A percentile compares a stretch with the other conserved stretches of the same genome.
Conservation (phyloP, 92 coral and sea anemone species). For the Palythoa heliodiscus region DNA sequence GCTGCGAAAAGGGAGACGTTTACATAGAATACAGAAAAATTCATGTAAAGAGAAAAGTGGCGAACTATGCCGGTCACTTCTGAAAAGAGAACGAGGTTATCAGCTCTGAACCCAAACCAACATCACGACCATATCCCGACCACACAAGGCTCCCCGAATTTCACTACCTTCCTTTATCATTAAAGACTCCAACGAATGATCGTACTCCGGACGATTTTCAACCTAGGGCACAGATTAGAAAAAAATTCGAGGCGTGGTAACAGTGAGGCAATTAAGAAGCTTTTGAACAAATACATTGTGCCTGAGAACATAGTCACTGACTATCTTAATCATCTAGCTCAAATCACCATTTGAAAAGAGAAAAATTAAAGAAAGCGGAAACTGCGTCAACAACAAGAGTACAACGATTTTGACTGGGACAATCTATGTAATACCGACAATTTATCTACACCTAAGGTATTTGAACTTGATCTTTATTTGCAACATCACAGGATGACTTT, state of each 20-base stretch:
- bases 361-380: constrained; percentile 45
- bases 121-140: constrained; percentile 9
- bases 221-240: constrained; percentile 24
- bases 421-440: constrained; percentile 43
- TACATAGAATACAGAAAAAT: constrained; percentile 42
- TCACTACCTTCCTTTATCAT: constrained; percentile 5
- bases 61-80: constrained; percentile 20
- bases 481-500: constrained; percentile 6
- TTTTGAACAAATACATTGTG: constrained; percentile 23
- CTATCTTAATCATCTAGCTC: constrained; percentile 45
- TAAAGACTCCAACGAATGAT: constrained; percentile 14
- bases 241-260: constrained; percentile 19
- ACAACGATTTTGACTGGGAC: constrained; percentile 46
- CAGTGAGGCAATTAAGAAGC: constrained; percentile 8
- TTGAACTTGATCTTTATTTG: constrained; percentile 13
- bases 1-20: constrained; percentile 55
- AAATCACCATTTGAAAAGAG: constrained; percentile 47
- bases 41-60: constrained; percentile 18
- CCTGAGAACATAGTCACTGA: constrained; percentile 17
- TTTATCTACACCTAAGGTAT: constrained; percentile 22
- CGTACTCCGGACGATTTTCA: constrained; percentile 26
- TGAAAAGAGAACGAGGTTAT: constrained; percentile 16
- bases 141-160: neutral
- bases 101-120: constrained; percentile 1
- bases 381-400: constrained; percentile 33